Evolutionary conservation across 1,140 invertebrate species (phyloP), one percentile per base, ranked within the genome.

Genomic region (Brachionus calyciflorus): DNA sequence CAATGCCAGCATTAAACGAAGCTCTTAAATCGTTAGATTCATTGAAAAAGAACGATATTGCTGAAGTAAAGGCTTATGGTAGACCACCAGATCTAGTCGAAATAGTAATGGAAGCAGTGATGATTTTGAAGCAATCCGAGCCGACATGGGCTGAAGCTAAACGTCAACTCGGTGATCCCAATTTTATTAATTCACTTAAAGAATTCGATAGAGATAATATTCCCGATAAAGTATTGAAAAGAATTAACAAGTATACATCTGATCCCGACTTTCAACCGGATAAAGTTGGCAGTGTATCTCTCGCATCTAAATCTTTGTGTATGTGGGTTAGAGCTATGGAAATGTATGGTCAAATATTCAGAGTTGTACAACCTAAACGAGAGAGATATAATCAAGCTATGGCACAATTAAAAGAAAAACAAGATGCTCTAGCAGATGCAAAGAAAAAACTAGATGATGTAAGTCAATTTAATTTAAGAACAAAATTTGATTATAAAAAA

Each of bases 121-220:
- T 93, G 87, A 92, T 93, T 79, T 82, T 94, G 17, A 87, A 91
- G 78, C 87, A 89, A 77, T 87, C 87, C 76, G 91, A 93, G 77
- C 90, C 92, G 7, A 90, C 89, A 1, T 94, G 92, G 92, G 87
- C 89, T 1, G 91, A 92, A 85, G 89, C 92, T 0, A 94, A 94
- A 82, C 87, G 90, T 60, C 90, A 93, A 79, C 86, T 94, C 26
- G 85, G 85, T 78, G 85, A 86, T 73, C 80, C 82, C 28, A 85
- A 84, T 70, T 87, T 87, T 79, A 82, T 87, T 73, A 86, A 86
- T 63, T 87, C 91, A 79, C 84, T 94, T n/a, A 88, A 89, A 77
- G 89, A 92, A 78, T 93, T 92, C 81, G 91, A 93, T 83, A 92
- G 92, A 79, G 91, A 94, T 84, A 91, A 93, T 81, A 92, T 94